These are phyloP conservation scores for Phallusia fumigata DNA, from an alignment of 23 tunicate genomes.

Conservation along the genomic window DNA sequence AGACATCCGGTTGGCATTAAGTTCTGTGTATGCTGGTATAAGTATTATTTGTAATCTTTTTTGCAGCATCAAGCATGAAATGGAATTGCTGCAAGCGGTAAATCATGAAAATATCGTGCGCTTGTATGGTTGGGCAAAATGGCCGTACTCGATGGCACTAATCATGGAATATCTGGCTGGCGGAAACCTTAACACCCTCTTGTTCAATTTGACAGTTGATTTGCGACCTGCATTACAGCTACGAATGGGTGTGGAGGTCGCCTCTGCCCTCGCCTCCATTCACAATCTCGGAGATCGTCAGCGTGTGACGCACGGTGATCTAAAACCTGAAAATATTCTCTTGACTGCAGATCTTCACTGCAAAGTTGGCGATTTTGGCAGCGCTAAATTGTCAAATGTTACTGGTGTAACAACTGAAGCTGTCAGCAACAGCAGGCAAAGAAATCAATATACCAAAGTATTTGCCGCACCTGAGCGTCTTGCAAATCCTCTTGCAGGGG, in stretches of 20 bases:
- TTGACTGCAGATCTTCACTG: background rate
- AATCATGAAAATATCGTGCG: conserved; percentile 6
- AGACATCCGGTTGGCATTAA: too few species aligned
- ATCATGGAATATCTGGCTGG: conserved; percentile 9
- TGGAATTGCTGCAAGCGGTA: background rate
- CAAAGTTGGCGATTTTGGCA: conserved; percentile 17
- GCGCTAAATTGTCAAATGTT: background rate
- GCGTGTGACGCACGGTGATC: conserved; percentile 1
- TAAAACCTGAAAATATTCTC: conserved; percentile 6
- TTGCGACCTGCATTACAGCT: background rate
- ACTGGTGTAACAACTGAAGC: background rate
- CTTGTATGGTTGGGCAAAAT: conserved; percentile 7
- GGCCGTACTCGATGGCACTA: conserved; percentile 8
- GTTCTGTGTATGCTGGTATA: too few species aligned
- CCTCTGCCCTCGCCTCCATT: background rate
- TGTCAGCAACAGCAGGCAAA: background rate
- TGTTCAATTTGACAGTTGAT: background rate
- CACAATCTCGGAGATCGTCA: background rate
- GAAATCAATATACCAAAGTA: background rate
- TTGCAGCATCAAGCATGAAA: conserved; percentile 1
- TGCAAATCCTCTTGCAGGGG: background rate
- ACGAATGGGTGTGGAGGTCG: background rate
- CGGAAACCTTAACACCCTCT: background rate
- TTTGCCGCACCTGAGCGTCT: background rate
- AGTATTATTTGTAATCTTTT: background rate